Evolutionary conservation across 1,140 invertebrate genomes (phyloP).

Genomic region (Nephotettix cincticeps): DNA sequence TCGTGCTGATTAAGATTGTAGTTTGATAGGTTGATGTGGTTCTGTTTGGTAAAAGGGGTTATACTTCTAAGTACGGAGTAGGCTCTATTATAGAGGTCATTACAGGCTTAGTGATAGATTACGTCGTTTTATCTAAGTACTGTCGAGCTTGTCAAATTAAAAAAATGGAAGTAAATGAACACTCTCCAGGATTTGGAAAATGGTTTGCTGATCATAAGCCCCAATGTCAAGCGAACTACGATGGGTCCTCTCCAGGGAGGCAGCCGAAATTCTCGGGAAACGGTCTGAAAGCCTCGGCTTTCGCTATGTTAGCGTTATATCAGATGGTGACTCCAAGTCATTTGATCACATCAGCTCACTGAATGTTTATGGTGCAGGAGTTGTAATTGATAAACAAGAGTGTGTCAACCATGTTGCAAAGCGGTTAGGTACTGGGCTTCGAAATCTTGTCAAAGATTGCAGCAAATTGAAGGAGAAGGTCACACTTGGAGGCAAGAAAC

Average conservation of each 20-base stretch:
- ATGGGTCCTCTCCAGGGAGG: slow-evolving; percentile 31
- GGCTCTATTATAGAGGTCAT: slow-evolving; percentile 6
- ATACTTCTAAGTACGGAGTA: slow-evolving; percentile 7
- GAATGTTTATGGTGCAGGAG: slow-evolving; percentile 34
- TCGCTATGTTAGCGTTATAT: slow-evolving; percentile 39
- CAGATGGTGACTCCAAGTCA: slow-evolving; percentile 40
- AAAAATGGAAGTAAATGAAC: neutral
- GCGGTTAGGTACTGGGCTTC: slow-evolving; percentile 36
- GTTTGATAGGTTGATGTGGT: too few relatives aligned
- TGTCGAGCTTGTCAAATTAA: neutral
- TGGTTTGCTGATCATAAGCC: slow-evolving; percentile 33
- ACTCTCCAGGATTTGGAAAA: slow-evolving; percentile 22
- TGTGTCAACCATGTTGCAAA: slow-evolving; percentile 42
- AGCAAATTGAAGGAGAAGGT: slow-evolving; percentile 17
- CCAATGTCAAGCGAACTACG: slow-evolving; percentile 31
- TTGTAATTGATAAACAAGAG: slow-evolving; percentile 38
- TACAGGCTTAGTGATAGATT: slow-evolving; percentile 12
- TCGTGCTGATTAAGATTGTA: too few relatives aligned
- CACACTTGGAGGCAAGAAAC: slow-evolving; percentile 28
- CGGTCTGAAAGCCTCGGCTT: slow-evolving; percentile 34
- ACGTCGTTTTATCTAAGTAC: neutral
- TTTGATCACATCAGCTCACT: slow-evolving; percentile 33
- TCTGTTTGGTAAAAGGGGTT: slow-evolving; percentile 8
- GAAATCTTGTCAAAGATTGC: slow-evolving; percentile 29
- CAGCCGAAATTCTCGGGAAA: slow-evolving; percentile 39